Conservation (phyloP, 2,797 vertebrate genomes). For the Okamejei kenojei region DNA sequence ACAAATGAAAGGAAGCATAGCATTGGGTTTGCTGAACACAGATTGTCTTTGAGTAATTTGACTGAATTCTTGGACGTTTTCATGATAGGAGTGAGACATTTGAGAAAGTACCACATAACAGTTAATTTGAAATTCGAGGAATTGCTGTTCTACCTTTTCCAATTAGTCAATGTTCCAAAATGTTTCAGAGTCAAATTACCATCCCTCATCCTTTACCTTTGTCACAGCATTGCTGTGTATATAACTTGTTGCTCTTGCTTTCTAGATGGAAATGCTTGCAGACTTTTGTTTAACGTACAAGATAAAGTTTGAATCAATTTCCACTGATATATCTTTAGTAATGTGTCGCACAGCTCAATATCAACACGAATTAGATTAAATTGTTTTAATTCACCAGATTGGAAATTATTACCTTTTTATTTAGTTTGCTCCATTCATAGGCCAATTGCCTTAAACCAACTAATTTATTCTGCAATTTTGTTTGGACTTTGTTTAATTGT, state of each 20-base stretch:
- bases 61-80: too few species aligned
- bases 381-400: background rate
- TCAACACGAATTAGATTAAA: background rate
- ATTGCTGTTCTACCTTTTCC: background rate
- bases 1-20: too few species aligned
- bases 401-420: background rate
- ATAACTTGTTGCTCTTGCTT: background rate
- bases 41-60: too few species aligned
- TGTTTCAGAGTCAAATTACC: background rate
- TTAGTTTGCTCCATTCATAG: background rate
- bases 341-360: background rate
- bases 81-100: too few species aligned
- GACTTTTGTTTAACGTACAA: background rate
- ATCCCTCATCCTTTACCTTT: background rate
- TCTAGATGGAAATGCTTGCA: background rate
- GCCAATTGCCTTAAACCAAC: background rate
- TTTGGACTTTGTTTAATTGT: slow-evolving; percentile 20
- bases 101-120: too few species aligned
- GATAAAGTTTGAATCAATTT: slow-evolving; percentile 4
- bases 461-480: background rate
- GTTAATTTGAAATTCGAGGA: too few species aligned
- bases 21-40: too few species aligned
- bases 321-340: background rate
- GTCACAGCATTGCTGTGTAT: background rate
- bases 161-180: background rate